Evolutionary conservation across 2,888 invertebrate genomes (phyloP).

Genomic region (Hemicrepidius hirtus): DNA sequence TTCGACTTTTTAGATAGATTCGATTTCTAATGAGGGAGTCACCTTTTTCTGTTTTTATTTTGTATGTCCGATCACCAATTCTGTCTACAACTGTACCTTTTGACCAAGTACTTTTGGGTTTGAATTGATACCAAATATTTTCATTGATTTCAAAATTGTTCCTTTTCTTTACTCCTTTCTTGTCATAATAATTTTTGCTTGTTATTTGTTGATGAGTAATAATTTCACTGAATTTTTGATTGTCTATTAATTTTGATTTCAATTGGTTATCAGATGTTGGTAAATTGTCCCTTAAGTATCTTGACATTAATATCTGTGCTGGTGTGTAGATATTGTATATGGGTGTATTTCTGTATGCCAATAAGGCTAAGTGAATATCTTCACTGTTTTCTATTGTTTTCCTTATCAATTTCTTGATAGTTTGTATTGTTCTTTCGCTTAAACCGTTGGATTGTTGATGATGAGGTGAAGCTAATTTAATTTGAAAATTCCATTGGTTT

Average conservation of each 20-base stretch:
- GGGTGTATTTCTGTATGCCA: conserved; percentile 31
- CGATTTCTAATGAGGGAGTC: not conserved
- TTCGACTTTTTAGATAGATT: not conserved
- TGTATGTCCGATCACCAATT: conserved; percentile 9
- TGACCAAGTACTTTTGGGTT: conserved; percentile 2
- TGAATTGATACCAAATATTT: not conserved
- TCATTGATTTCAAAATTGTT: not conserved
- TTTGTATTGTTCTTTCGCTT: conserved; percentile 28
- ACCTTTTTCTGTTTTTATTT: not conserved
- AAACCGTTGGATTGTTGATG: conserved; percentile 32
- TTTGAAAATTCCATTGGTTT: conserved; percentile 43
- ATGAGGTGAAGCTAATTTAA: conserved; percentile 36
- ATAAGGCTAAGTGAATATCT: conserved; percentile 30
- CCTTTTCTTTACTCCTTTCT: not conserved
- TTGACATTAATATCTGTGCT: conserved; percentile 27
- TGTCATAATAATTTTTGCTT: conserved; percentile 5
- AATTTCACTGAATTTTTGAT: not conserved
- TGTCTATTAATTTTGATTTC: not conserved
- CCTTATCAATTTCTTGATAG: conserved; percentile 36
- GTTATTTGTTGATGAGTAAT: not conserved
- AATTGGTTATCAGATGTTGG: not conserved
- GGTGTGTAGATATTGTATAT: conserved; percentile 20
- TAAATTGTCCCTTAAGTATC: conserved; percentile 15
- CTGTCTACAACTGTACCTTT: not conserved
- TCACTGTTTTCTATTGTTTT: conserved; percentile 27